Evolutionary conservation across 1,140 invertebrate genomes (phyloP), one percentile per base, ranked within the genome.

Genomic region (Heliconius nattereri): DNA sequence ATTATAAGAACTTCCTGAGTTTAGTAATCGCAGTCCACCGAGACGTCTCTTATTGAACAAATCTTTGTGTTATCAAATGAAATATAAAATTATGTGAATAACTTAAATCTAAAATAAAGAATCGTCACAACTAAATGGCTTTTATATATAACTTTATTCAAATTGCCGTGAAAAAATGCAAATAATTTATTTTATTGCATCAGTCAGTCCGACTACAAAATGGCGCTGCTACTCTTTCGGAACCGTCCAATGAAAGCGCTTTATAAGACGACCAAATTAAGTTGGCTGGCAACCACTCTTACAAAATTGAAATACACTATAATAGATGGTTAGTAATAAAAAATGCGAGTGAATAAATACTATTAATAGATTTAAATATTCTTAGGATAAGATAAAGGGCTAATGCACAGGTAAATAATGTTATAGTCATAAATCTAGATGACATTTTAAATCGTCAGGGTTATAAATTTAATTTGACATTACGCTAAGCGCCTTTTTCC

Each of bases 131-230:
- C 3, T 23, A n/a, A 60, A n/a, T 57, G 54, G 1, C 23, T 66
- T 66, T 29, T 66, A 60, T 60, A 52, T 20, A 60, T n/a, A 23
- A 60, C 23, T 66, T 66, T 66, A 66, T 66, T 66, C 11, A 66
- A 66, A 66, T 57, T 26, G 29, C 26, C 19, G 60, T 26, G 60
- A 78, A 78, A 45, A 74, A 81, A 78, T 77, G 85, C 78, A 92
- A 92, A 88, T 76, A 79, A 82, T 54, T 81, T 57, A 70, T 73
- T 79, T 66, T 79, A 85, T 92, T 94, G 88, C 90, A 90, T 91
- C 90, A 92, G 85, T 88, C 87, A 91, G 91, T 91, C 76, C 78
- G 75, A 86, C 81, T 80, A 93, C 92, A 94, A 94, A 94, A 94
- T 94, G 92, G 92, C 92, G 92, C 88, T 92, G 86, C 82, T 83